Percentiles rank a stretch among this genome's conserved stretches.
Conservation (phyloP, 2,113 vertebrate genomes). For the Lycaon pictus region DNA sequence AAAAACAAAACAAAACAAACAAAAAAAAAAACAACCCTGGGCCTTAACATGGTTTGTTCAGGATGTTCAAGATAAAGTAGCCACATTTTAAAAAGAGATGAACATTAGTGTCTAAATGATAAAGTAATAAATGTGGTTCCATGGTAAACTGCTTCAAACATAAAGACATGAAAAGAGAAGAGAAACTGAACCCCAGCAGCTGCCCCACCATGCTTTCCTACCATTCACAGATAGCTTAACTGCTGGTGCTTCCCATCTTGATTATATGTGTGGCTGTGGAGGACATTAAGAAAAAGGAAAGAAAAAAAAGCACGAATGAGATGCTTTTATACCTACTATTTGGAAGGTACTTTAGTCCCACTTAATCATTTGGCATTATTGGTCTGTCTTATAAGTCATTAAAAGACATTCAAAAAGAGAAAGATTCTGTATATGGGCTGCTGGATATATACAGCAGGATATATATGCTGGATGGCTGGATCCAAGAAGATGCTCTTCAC, state of each 20-base stretch:
- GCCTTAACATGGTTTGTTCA: background rate
- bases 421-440: background rate
- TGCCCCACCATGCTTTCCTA: accelerated
- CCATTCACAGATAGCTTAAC: background rate
- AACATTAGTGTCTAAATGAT: background rate
- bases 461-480: too few relatives aligned
- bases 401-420: background rate
- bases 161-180: background rate
- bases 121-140: background rate
- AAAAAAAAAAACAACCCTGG: background rate
- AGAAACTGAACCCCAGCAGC: background rate
- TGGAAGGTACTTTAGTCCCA: background rate
- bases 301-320: background rate
- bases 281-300: too few relatives aligned
- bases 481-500: background rate
- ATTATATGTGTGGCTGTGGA: background rate
- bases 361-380: conserved; percentile 27
- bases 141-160: background rate
- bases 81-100: background rate
- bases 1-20: background rate
- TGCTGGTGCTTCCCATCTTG: background rate
- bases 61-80: background rate
- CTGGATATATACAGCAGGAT: background rate
- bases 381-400: background rate
- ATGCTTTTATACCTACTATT: background rate